Percentiles rank a stretch among this genome's conserved stretches.
These are phyloP conservation scores for Sebastes steindachneri DNA, from an alignment of 2,797 vertebrate genomes.

Conservation along the genomic window DNA sequence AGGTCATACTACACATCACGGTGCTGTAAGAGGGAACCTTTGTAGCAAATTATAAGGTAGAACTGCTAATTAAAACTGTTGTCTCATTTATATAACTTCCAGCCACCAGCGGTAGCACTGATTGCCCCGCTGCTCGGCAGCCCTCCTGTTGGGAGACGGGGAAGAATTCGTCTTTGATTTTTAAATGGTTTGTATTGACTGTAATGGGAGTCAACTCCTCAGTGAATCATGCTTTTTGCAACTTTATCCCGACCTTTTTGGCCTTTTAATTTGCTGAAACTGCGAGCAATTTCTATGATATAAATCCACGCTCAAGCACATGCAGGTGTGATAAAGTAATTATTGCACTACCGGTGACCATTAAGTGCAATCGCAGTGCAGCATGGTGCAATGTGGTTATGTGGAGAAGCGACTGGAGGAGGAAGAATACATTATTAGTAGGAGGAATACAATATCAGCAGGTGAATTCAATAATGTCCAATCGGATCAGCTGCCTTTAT, in stretches of 20 bases:
- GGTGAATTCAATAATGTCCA: not conserved
- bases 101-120: not conserved
- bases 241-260: not conserved
- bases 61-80: not conserved
- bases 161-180: not conserved
- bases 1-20: not conserved
- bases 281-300: not conserved
- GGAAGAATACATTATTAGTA: not conserved
- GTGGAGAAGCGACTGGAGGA: not conserved
- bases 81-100: not conserved
- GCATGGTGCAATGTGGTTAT: not conserved
- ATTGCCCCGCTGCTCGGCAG: not conserved
- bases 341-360: not conserved
- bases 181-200: not conserved
- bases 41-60: not conserved
- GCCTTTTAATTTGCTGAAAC: not conserved
- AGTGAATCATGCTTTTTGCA: not conserved
- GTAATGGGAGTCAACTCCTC: not conserved
- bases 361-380: not conserved
- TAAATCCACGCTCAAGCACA: not conserved
- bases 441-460: not conserved
- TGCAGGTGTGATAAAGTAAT: constrained; percentile 4
- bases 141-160: not conserved
- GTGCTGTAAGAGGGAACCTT: not conserved
- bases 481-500: not conserved